Evolutionary conservation across 2,888 invertebrate genomes (phyloP).

Genomic region (Coleophora deauratella): DNA sequence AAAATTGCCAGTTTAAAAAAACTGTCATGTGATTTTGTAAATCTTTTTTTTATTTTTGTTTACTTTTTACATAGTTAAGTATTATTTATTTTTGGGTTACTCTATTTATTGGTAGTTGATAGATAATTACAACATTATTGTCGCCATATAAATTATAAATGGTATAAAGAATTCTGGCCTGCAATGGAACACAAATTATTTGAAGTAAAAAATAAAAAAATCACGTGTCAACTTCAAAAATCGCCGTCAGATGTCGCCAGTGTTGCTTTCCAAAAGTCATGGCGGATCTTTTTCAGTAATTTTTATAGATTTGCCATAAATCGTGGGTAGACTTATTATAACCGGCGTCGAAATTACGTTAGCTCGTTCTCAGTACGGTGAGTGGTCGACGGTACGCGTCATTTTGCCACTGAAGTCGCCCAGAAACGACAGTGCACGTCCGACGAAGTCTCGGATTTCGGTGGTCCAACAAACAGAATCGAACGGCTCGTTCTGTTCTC

Average conservation of each 20-base stretch:
- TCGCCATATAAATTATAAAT: too few relatives aligned
- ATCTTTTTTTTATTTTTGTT: too few relatives aligned
- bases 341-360: conserved; percentile 55
- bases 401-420: conserved; percentile 30
- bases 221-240: conserved; percentile 57
- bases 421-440: conserved; percentile 39
- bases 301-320: conserved; percentile 59
- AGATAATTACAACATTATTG: too few relatives aligned
- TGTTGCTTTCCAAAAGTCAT: conserved; percentile 59
- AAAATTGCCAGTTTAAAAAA: too few relatives aligned
- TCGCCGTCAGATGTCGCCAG: conserved; percentile 62
- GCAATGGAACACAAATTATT: conserved; percentile 49
- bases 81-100: too few relatives aligned
- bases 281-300: conserved; percentile 65
- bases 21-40: too few relatives aligned
- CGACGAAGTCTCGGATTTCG: conserved; percentile 62
- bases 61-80: too few relatives aligned
- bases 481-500: conserved; percentile 50
- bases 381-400: conserved; percentile 46
- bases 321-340: conserved; percentile 67
- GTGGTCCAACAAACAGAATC: conserved; percentile 45
- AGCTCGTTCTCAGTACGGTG: conserved; percentile 42
- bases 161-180: conserved; percentile 34
- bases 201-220: conserved; percentile 47
- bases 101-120: not conserved